Evolutionary conservation across 1,140 invertebrate species (phyloP).

Genomic region (Sycobia sp.): DNA sequence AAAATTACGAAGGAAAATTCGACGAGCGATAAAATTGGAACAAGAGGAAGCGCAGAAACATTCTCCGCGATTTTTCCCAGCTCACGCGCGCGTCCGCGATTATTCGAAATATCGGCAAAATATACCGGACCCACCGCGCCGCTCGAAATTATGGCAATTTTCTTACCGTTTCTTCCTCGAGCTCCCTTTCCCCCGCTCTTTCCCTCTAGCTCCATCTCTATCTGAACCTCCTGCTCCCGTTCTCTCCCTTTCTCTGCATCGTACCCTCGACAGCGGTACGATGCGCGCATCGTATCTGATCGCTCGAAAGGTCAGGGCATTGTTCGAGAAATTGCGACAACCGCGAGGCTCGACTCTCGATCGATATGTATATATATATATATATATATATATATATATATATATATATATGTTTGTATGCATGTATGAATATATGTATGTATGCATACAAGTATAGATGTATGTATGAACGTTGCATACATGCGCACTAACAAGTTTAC

Average conservation of each 20-base stretch:
- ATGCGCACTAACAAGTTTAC: background rate
- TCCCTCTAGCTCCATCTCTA: too few relatives aligned
- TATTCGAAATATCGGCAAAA: conserved; percentile 20
- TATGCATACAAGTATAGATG: background rate
- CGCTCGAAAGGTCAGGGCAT: conserved; percentile 27
- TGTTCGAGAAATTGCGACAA: conserved; percentile 27
- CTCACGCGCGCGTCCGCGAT: background rate
- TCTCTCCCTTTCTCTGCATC: background rate
- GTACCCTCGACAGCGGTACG: too few relatives aligned
- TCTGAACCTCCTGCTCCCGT: conserved; percentile 3
- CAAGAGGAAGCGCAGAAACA: background rate
- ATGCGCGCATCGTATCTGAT: conserved; percentile 14
- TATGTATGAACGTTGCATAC: too few relatives aligned
- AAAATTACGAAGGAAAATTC: too few relatives aligned
- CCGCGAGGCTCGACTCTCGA: too few relatives aligned
- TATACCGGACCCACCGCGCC: conserved; percentile 9
- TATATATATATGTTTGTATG: too few relatives aligned
- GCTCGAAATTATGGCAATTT: conserved; percentile 21
- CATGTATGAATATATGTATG: too few relatives aligned
- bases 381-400: background rate
- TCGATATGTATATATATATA: background rate
- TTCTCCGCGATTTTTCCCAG: background rate
- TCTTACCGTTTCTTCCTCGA: too few relatives aligned
- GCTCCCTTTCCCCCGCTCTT: too few relatives aligned
- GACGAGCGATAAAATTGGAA: background rate